Evolutionary conservation across 2,797 vertebrate genomes (phyloP), one percentile per base, ranked within the genome.

Genomic region (Hippoglossus hippoglossus): DNA sequence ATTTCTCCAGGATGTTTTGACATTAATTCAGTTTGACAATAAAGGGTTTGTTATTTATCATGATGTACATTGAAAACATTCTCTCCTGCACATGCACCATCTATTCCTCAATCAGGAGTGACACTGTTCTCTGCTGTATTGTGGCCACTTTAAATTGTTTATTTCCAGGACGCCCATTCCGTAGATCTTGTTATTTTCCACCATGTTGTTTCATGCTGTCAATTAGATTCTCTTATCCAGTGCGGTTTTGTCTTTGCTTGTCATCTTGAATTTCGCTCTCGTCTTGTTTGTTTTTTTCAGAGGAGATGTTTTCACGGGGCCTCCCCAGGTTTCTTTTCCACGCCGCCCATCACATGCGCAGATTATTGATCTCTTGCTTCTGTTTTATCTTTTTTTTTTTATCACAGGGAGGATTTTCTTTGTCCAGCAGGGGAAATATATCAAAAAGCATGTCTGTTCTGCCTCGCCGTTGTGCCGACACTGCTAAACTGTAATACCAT

Each of bases 131-230:
- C 65, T 34, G 56, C 69, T 71, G 41, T 57, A 36, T 49, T 4
- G 49, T 64, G 50, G 62, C 41, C 22, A 51, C 36, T 78, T 70
- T 73, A 80, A 83, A 83, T 88, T 77, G 70, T 81, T 77, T 81
- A 75, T 69, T 51, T 73, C 60, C 64, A 24, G 13, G 60, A 24
- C 13, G 63, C 55, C 85, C 65, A 75, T 79, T 77, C 64, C 63
- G 56, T 24, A 26, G 26, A 47, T 79, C 73, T 79, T 77, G 50
- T 77, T 79, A 54, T 72, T 72, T 64, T 66, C 51, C 57, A 59
- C 63, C 22, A 15, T 31, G 31, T 71, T 72, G 59, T 77, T 79
- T 71, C 47, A 34, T 57, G 31, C 71, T 77, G 74, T 82, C 75
- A 80, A 58, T 83, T 86, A 81, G 18, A 70, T 64, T 72, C 46